Evolutionary conservation across 2,888 invertebrate genomes (phyloP), one percentile per base, ranked within the genome.

Genomic region (Chrysodeixis includens): DNA sequence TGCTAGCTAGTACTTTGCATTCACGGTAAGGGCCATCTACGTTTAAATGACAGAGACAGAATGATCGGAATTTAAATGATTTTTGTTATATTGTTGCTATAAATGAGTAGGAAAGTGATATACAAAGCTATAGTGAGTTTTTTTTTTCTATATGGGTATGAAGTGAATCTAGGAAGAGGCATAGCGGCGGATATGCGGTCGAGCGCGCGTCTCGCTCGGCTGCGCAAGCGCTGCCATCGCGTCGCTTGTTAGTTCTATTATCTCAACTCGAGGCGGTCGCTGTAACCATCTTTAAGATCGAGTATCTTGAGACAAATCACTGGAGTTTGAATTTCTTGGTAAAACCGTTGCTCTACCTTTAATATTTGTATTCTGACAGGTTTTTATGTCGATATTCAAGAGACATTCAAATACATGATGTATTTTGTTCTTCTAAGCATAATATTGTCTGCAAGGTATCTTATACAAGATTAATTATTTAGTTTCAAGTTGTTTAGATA

Each of bases 141-240:
- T 84, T 79, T 78, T 78, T 79, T 78, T 78, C 79, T 62, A 32
- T 77, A 72, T 73, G 74, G 68, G 72, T 71, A 60, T 66, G 69
- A 74, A 81, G 78, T 82, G 79, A 83, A 83, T 88, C 92, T 93
- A 93, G 93, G 92, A 92, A 92, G 87, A 87, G 87, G 86, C 83
- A 87, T 86, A 83, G 87, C 88, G 85, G 89, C 94, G 94, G 94
- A 94, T 93, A 87, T 93, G 90, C 93, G 94, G 94, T 93, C 92
- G 94, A 93, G 91, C 87, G 93, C 87, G 44, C 87, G 92, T 88
- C 88, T 75, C 89, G 92, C 86, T 90, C 84, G 86, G 93, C 69
- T 92, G 94, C 91, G 88, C 86, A 62, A 77, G 91, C 90, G 88
- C 91, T 87, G 88, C 89, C 91, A 88, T 89, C 90, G 86, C 88